A percentile compares a stretch with the other conserved stretches of the same genome.
These are phyloP conservation scores for Exocentrus adspersus DNA, from an alignment of 2,888 invertebrate genomes.

Conservation along the genomic window DNA sequence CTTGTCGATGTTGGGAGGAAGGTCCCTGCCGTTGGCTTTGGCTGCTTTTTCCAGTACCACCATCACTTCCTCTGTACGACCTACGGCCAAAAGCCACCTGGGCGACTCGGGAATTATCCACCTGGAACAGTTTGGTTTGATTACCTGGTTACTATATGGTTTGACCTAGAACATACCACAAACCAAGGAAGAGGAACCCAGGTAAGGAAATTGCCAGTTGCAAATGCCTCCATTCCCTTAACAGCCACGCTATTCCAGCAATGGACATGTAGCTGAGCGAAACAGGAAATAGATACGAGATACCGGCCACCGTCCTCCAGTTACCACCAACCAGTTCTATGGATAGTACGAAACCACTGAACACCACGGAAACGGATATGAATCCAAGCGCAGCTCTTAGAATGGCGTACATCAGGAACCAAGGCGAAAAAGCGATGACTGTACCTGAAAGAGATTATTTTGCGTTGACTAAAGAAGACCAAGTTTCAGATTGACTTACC, in stretches of 20 bases:
- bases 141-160: too few species aligned
- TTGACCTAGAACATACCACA: slow-evolving; percentile 73
- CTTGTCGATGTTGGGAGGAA: slow-evolving; percentile 78
- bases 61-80: slow-evolving; percentile 76
- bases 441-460: slow-evolving; percentile 53
- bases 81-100: slow-evolving; percentile 79
- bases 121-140: too few species aligned
- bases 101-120: slow-evolving; percentile 84
- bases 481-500: slow-evolving; percentile 65
- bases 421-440: slow-evolving; percentile 75
- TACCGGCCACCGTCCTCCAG: slow-evolving; percentile 83
- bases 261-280: slow-evolving; percentile 80
- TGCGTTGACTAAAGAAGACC: too few species aligned
- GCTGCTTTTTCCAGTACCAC: slow-evolving; percentile 73
- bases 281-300: slow-evolving; percentile 82
- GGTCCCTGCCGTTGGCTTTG: slow-evolving; percentile 70
- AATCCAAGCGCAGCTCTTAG: slow-evolving; percentile 78
- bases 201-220: slow-evolving; percentile 80
- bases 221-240: slow-evolving; percentile 78
- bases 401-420: slow-evolving; percentile 75
- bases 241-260: slow-evolving; percentile 74
- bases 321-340: slow-evolving; percentile 83
- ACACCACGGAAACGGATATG: slow-evolving; percentile 84
- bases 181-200: slow-evolving; percentile 72
- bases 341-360: slow-evolving; percentile 81